Evolutionary conservation across 92 coral and sea anemone species (phyloP).

Genomic region (Zoanthus sansibaricus): DNA sequence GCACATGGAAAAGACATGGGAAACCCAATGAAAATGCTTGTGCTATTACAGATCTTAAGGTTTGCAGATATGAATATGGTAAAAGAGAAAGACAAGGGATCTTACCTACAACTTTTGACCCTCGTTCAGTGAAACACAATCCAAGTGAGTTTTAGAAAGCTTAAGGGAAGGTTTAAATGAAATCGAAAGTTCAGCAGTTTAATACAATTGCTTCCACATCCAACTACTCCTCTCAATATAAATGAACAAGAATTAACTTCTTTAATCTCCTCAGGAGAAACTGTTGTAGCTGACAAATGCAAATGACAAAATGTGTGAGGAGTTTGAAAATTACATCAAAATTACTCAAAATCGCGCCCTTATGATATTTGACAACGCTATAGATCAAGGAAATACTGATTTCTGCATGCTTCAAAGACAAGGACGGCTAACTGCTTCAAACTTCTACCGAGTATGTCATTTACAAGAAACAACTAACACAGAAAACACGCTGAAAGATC

Average conservation of each 20-base stretch:
- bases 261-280: constrained; percentile 19
- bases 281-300: constrained; percentile 14
- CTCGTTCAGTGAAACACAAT: constrained; percentile 24
- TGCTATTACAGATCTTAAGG: constrained; percentile 34
- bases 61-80: constrained; percentile 52
- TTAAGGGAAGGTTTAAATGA: constrained; percentile 58
- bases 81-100: constrained; percentile 30
- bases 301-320: constrained; percentile 37
- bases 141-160: constrained; percentile 19
- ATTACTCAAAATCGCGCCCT: constrained; percentile 38
- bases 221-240: not conserved
- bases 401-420: constrained; percentile 43
- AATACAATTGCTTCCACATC: constrained; percentile 44
- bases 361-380: constrained; percentile 42
- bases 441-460: constrained; percentile 41
- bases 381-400: constrained; percentile 38
- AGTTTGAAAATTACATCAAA: constrained; percentile 16
- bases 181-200: constrained; percentile 45
- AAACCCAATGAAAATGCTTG: constrained; percentile 51
- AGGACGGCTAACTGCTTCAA: constrained; percentile 56
- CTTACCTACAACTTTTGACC: constrained; percentile 52
- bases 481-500: constrained; percentile 4
- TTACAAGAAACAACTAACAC: constrained; percentile 2
- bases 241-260: constrained; percentile 16
- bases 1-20: constrained; percentile 52